phyloP scores from a whole-genome alignment of 2,113 vertebrate species.

The Butorides virescens region DNA sequence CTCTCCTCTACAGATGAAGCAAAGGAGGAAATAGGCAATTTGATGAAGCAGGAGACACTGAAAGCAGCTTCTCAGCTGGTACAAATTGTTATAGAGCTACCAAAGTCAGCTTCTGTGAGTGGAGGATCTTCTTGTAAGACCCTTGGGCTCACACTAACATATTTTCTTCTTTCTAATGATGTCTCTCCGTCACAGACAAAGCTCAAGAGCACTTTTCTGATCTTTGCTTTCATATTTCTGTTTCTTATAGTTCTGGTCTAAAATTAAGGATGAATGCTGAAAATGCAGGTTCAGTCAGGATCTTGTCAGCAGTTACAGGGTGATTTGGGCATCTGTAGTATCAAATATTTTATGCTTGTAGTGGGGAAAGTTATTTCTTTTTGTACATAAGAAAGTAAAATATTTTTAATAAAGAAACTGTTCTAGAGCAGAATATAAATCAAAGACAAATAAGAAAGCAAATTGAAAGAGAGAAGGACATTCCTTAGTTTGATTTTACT shows the following conservation, averaged over 20 bases:
- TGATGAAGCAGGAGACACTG: not conserved
- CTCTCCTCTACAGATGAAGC: not conserved
- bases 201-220: not conserved
- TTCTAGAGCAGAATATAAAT: not conserved
- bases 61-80: not conserved
- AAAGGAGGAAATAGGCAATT: not conserved
- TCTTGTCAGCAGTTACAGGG: not conserved
- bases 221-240: not conserved
- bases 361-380: not conserved
- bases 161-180: not conserved
- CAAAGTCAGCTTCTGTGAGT: not conserved
- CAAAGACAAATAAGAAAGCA: not conserved
- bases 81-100: not conserved
- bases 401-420: not conserved
- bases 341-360: not conserved
- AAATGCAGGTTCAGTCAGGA: not conserved
- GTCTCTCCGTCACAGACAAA: not conserved
- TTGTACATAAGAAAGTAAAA: not conserved
- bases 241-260: not conserved
- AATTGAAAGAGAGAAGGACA: not conserved
- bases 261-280: not conserved
- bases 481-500: not conserved
- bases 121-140: not conserved
- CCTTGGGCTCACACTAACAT: rapidly evolving
- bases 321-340: not conserved